A percentile compares a stretch with the other conserved stretches of the same genome.
Evolutionary conservation across 2,797 vertebrate species (phyloP).

Genomic region (Margarornis squamiger): DNA sequence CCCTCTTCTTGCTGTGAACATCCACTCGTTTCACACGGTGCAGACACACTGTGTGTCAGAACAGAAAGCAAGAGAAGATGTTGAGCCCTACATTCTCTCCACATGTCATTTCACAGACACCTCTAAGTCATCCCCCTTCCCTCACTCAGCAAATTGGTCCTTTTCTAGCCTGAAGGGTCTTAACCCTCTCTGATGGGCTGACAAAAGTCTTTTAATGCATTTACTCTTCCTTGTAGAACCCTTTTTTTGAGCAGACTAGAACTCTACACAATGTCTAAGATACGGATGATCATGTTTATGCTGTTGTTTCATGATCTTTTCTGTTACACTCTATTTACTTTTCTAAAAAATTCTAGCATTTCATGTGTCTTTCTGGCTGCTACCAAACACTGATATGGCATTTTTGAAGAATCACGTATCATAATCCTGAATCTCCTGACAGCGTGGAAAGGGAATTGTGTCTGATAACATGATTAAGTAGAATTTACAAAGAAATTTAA

Average conservation of each 20-base stretch:
- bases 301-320: background rate
- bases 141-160: background rate
- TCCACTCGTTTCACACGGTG: accelerated
- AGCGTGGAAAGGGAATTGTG: background rate
- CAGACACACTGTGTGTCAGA: background rate
- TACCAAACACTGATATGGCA: background rate
- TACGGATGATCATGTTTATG: accelerated
- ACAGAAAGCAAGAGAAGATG: background rate
- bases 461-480: background rate
- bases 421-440: background rate
- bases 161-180: background rate
- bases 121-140: background rate
- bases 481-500: background rate
- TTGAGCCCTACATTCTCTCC: background rate
- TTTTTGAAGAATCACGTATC: background rate
- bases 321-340: background rate
- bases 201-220: background rate
- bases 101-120: background rate
- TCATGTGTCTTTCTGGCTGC: background rate
- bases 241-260: background rate
- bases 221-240: background rate
- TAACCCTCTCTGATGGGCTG: background rate
- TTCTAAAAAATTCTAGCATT: background rate
- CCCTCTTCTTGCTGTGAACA: background rate
- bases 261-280: background rate